Base-by-base conservation (phyloP, 2,888 invertebrate species). In the Oxycera nigricornis region DNA sequence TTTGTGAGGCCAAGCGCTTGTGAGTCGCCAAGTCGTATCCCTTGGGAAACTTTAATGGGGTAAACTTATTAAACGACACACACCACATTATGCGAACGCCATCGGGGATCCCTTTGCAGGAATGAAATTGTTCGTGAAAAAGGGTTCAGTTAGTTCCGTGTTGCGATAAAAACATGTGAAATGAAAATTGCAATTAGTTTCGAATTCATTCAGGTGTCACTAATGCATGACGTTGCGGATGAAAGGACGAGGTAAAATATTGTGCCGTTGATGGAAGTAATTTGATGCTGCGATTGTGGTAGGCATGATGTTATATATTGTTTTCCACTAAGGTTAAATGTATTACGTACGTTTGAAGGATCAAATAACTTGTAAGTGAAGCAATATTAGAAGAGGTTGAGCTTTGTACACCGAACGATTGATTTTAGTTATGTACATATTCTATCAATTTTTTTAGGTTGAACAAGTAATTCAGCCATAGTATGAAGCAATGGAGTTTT, bases 181-280 rank as follows among this genome's bases (percentile, higher is more conserved):
- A 62, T 62, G 7, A 55, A 55, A 14, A 35, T 35, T 35, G 62
- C 39, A 62, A 62, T 62, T 22, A 62, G 62, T 35, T 30, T 62
- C 20, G 62, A 31, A 62, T 31, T 35, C n/a, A 62, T 62, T 62
- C 62, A 31, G 55, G 22, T 55, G 55, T 24, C 6, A 55, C 55
- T 55, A 55, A 55, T 55, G 55, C 6, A 22, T 9, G 24, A 55
- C 17, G 24, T 55, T 55, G 17, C 4, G 17, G 17, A 55, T 55
- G 24, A 55, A 55, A n/a, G 2, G 24, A 4, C 22, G 24, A 55
- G 4, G 17, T 14, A 22, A 11, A 46, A 46, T 7, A 17, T 46
- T 46, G 17, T n/a, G n/a, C n/a, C n/a, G n/a, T n/a, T n/a, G n/a
- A n/a, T n/a, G n/a, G n/a, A n/a, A n/a, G n/a, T n/a, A n/a, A n/a